Base-by-base conservation (phyloP, 2,797 vertebrate species). In the Malurus splendens region DNA sequence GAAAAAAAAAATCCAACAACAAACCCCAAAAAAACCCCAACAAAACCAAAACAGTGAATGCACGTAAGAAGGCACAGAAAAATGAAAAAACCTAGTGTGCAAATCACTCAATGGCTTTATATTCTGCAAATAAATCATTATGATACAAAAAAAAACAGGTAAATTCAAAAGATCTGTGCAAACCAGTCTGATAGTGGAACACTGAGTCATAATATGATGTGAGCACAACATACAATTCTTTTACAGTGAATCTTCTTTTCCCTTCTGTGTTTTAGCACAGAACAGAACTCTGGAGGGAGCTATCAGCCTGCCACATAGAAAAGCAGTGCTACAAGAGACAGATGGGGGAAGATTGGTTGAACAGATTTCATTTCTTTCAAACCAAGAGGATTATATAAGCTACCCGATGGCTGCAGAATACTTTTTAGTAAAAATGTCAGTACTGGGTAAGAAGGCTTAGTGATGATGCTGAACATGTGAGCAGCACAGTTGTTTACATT, bases 211-310 rank as follows among this genome's bases (percentile, higher is more conserved):
- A 86, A 87, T 8, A 60, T 2, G 10, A 57, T 74, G 20, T 10
- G 7, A 80, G 12, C n/a, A 77, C 14, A 59, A 91, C 90, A 77
- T 28, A 41, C 15, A 12, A 50, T 47, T 57, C 3, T 71, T 87
- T 50, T 47, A 77, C 61, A 33, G 14, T 25, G 5, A 38, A 67
- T 79, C 36, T 52, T 33, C 41, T 44, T 52, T 27, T 9, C 4
- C 12, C 30, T 24, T 32, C 14, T 51, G 7, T 41, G 44, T 55
- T 89, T 83, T 52, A 92, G 65, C 76, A 80, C 18, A 65, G 36
- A 67, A 72, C 10, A 28, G 79, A 85, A 90, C 94, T 91, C 92
- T 93, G 89, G 91, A 90, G 94, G 94, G 94, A 82, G 90, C 94
- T 87, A 44, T 85, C 89, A 87, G 66, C 68, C 79, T 62, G 30